Base-by-base conservation (phyloP, 2,113 vertebrate species). In the Heterotis niloticus region DNA sequence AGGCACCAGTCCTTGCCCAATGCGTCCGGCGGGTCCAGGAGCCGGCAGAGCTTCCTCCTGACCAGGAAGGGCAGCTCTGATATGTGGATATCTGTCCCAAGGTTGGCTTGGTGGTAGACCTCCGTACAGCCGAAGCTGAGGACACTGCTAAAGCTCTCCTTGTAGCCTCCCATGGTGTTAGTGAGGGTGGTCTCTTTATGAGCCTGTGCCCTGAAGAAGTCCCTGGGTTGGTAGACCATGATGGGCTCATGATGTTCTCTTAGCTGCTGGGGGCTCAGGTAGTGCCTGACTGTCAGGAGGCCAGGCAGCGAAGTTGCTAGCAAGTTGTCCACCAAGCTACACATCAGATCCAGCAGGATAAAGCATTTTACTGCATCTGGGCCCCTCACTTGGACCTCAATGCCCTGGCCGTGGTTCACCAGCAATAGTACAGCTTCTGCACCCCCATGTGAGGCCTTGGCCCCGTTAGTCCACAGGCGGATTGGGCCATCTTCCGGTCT, bases 1-100 rank as follows among this genome's bases (percentile, higher is more conserved):
- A 99, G 95, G 89, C 97, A 99, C 96, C 98, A 99, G 82, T 99
- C 98, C 87, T 99, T 99, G 66, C 98, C 98, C 87, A 99, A 93
- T 51, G 97, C 94, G 83, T 99, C 98, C 0, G 95, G 97, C 0
- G 95, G 95, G 92, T 99, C 97, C 86, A 99, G 88, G 89, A 99
- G 91, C 79, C 96, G 94, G 77, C 96, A 95, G 5, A 99, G 91
- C 85, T 97, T 98, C 82, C 98, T 91, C 79, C 94, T 94, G 4
- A 94, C 95, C 84, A 99, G 85, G 0, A 95, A 91, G 81, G 90
- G 93, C 29, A 99, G 87, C n/a, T 99, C 96, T 0, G 95, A 95
- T 0, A 95, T 91, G 64, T 96, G 94, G 82, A 98, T 89, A 77
- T 97, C 93, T 67, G 91, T 93, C 13, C 96, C 97, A 67, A 98